Evolutionary conservation across 2,797 vertebrate genomes (phyloP), one percentile per base, ranked within the genome.

Genomic region (Sylvilagus floridanus): DNA sequence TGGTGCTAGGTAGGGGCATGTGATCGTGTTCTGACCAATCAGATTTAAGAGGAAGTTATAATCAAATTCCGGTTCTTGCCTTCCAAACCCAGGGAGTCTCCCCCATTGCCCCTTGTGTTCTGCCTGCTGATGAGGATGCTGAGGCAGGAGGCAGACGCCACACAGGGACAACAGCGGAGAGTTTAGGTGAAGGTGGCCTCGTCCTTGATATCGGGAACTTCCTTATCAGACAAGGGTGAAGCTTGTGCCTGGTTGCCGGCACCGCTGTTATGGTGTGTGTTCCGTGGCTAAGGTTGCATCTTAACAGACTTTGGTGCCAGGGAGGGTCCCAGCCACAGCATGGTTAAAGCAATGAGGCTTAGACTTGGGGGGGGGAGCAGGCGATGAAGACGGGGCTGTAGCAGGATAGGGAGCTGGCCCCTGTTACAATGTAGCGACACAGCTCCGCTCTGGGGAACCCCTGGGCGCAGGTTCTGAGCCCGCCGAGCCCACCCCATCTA

Each of bases 361-460:
- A 26, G 60, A 50, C 65, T 22, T 9, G 2, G 6, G 37, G 2
- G 4, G n/a, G 1, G 16, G 12, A 54, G 77, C 28, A 35, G 63
- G 66, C 1, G 30, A n/a, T 3, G 16, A 54, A 54, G 62, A 17
- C 0, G 47, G 5, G 17, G n/a, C 8, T 3, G 0, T 9, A 11
- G 10, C 4, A 14, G 71, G n/a, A 7, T 4, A 28, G 66, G 24
- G 68, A 68, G 89, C 2, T 0, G 1, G 19, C 13, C n/a, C 42
- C 37, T 3, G 0, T 35, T 2, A 2, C 0, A 7, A 17, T 6
- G 4, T 0, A n/a, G 81, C 2, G 9, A 4, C 24, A 14, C n/a
- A 8, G n/a, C 47, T 2, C 24, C 0, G 3, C 21, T 42, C 47
- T 22, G 81, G 11, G 26, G 0, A 7, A 35, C 6, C 35, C 60